Conservation (phyloP, 2,113 vertebrate species). For the Pyxicephalus adspersus region DNA sequence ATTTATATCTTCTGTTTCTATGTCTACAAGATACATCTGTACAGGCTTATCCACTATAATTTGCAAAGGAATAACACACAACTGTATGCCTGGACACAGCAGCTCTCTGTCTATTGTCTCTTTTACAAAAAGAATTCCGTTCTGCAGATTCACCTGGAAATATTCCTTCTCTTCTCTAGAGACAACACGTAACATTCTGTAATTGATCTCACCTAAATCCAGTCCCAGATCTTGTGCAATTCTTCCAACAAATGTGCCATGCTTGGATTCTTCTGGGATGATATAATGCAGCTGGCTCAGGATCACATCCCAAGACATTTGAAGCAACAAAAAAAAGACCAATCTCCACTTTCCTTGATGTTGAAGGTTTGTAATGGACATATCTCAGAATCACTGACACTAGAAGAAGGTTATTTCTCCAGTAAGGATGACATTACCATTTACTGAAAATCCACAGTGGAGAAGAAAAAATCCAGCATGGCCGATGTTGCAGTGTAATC, state of each 20-base stretch:
- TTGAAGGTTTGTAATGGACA: no score
- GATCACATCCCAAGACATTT: constrained; percentile 37
- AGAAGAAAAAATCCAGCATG: background rate
- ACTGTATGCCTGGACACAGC: constrained; percentile 65
- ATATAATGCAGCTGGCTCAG: constrained; percentile 39
- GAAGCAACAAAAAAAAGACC: constrained; percentile 16
- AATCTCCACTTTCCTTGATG: no score
- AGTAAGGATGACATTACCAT: no score
- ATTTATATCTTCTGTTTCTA: no score
- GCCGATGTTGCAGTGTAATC: no score
- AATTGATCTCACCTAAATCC: constrained; percentile 35
- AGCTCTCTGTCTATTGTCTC: constrained; percentile 71
- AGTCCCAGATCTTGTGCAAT: constrained; percentile 32
- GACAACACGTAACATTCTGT: constrained; percentile 16
- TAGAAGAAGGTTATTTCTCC: no score
- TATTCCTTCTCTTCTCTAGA: constrained; percentile 58
- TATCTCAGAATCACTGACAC: no score
- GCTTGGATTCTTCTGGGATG: constrained; percentile 37
- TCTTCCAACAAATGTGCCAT: constrained; percentile 48
- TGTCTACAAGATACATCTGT: no score
- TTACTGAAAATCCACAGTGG: no score
- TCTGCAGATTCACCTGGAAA: constrained; percentile 77
- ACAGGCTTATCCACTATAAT: constrained; percentile 73
- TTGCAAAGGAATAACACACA: constrained; percentile 69
- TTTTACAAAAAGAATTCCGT: constrained; percentile 76